Evolutionary conservation across 2,888 invertebrate species (phyloP), one percentile per base, ranked within the genome.

Genomic region (Coenonympha arcania): DNA sequence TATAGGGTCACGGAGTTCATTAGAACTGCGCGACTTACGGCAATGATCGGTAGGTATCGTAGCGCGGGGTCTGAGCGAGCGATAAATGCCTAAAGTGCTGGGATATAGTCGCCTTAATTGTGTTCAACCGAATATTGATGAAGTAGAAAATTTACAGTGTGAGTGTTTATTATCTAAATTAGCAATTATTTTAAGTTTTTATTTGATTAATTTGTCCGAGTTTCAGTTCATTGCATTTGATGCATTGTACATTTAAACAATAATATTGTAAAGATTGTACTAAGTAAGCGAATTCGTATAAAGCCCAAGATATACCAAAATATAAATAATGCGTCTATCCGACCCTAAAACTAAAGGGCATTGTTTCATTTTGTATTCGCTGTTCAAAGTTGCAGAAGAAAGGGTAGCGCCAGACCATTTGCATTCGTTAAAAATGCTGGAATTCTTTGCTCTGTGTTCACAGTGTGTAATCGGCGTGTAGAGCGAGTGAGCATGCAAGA

Each of bases 361-460:
- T 71, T 76, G 73, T 79, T 80, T 79, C 74, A 78, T 80, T 79
- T 71, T 59, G 74, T 74, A 76, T 79, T 80, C 78, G 66, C 66
- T 69, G 71, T 69, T 75, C 75, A 76, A 75, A 78, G 74, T 75
- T 73, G 71, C 75, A 76, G 69, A 76, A 77, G 77, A 74, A 80
- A 81, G 79, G 82, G 83, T 72, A 69, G 66, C 71, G 67, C 66
- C 76, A 76, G 77, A 82, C 81, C 80, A 84, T 85, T 84, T 86
- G 82, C 84, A 82, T 86, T 83, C 81, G 82, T 85, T 85, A 84
- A 83, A 81, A 85, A 82, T 77, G 82, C 76, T 73, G 71, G 77
- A 68, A 82, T 81, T 76, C 81, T 82, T 82, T 79, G 74, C 66
- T 65, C 79, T 79, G 75, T 81, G 76, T 77, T 75, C 75, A 71